Evolutionary conservation across 2,113 vertebrate species (phyloP).

Genomic region (Casuarius casuarius): DNA sequence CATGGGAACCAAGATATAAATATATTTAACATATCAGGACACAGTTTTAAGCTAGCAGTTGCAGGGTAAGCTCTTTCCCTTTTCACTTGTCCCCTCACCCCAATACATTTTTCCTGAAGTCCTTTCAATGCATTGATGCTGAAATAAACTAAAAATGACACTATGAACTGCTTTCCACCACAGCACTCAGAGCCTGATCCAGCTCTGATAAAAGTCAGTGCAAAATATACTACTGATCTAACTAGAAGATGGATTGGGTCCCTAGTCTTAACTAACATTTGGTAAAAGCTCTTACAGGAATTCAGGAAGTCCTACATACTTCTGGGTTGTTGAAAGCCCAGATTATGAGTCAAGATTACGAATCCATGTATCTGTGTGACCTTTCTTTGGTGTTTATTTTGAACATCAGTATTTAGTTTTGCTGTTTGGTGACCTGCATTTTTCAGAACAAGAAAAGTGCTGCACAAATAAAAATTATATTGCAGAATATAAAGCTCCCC

Average conservation of each 20-base stretch:
- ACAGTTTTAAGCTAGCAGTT: background rate
- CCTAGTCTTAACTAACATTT: background rate
- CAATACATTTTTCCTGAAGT: background rate
- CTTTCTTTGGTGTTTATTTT: background rate
- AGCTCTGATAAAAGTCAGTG: background rate
- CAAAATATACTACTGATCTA: background rate
- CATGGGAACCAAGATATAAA: slow-evolving; percentile 3
- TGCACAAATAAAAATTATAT: background rate
- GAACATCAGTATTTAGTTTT: background rate
- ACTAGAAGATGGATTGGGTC: background rate
- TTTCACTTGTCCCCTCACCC: background rate
- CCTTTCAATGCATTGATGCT: background rate
- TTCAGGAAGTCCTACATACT: background rate
- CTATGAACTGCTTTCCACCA: background rate
- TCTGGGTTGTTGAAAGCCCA: background rate
- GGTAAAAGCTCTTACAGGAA: background rate
- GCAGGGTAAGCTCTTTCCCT: background rate
- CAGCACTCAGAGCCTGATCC: background rate
- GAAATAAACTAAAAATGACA: slow-evolving; percentile 47
- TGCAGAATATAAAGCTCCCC: background rate
- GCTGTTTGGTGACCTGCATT: background rate
- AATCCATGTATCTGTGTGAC: background rate
- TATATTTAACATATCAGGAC: slow-evolving; percentile 18
- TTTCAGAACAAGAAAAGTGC: background rate
- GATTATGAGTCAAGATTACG: background rate